phyloP scores from a whole-genome alignment of 1,140 invertebrate genomes.

The Apis laboriosa region DNA sequence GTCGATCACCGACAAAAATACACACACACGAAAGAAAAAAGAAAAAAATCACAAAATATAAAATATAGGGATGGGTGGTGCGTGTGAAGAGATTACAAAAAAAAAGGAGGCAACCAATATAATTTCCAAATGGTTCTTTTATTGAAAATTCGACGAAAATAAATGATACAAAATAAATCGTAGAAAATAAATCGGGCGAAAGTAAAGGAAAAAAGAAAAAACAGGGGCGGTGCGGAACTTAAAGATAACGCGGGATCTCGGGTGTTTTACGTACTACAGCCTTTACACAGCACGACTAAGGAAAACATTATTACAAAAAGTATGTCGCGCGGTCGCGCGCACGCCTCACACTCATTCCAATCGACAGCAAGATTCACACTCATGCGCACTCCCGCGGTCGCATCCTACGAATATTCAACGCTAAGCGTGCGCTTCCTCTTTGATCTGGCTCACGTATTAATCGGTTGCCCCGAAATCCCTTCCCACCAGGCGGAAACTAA shows the following conservation, averaged over 20 bases:
- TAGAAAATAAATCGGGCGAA: constrained; percentile 5
- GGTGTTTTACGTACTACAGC: constrained; percentile 36
- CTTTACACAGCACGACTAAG: constrained; percentile 34
- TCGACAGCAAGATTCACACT: constrained; percentile 49
- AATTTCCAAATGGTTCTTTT: neutral
- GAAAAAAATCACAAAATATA: neutral
- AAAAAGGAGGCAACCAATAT: constrained; percentile 4
- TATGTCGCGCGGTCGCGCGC: constrained; percentile 33
- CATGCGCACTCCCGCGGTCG: constrained; percentile 48
- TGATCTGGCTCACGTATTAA: constrained; percentile 41
- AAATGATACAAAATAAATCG: constrained; percentile 8
- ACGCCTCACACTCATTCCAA: constrained; percentile 35
- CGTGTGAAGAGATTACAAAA: neutral
- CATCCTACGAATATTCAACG: constrained; percentile 19
- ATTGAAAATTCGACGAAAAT: neutral
- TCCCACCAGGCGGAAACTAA: neutral
- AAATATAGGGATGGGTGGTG: neutral
- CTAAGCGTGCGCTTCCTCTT: constrained; percentile 32
- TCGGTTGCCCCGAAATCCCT: neutral
- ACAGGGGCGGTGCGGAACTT: neutral
- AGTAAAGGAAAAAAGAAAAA: neutral
- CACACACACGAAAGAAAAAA: too few species aligned
- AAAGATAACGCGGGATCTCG: constrained; percentile 20
- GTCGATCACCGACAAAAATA: neutral
- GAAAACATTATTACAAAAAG: constrained; percentile 43